phyloP scores from a whole-genome alignment of 2,888 invertebrate species.

The Chrysotoxum bicinctum region DNA sequence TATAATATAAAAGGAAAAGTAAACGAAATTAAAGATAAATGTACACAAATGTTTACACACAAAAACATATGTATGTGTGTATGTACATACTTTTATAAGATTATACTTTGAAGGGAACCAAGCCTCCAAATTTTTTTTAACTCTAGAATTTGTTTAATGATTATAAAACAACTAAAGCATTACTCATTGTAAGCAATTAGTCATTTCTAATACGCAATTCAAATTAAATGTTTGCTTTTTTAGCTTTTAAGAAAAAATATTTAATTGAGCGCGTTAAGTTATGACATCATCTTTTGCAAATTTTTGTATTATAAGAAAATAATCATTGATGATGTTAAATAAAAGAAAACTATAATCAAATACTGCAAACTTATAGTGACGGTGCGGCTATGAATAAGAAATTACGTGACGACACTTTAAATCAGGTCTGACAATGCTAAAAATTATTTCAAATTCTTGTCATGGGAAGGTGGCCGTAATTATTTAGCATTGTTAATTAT shows the following conservation, averaged over 20 bases:
- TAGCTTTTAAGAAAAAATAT: background rate
- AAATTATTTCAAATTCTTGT: slow-evolving; percentile 20
- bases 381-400: slow-evolving; percentile 6
- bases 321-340: background rate
- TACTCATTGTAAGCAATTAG: slow-evolving; percentile 30
- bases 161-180: background rate
- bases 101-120: background rate
- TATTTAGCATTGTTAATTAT: background rate
- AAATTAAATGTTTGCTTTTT: slow-evolving; percentile 7
- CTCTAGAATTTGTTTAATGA: background rate
- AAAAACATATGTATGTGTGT: too few species aligned
- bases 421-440: slow-evolving; percentile 6
- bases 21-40: background rate
- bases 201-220: slow-evolving; percentile 9
- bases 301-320: slow-evolving; percentile 3
- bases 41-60: too few species aligned
- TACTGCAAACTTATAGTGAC: background rate
- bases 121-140: background rate
- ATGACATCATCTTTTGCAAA: slow-evolving; percentile 50
- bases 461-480: background rate
- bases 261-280: background rate
- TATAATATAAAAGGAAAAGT: background rate
- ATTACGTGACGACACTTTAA: slow-evolving; percentile 52
- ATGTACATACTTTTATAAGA: background rate
- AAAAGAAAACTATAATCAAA: background rate